Conservation (phyloP, 2,888 invertebrate species). For the Drosophila recens region DNA sequence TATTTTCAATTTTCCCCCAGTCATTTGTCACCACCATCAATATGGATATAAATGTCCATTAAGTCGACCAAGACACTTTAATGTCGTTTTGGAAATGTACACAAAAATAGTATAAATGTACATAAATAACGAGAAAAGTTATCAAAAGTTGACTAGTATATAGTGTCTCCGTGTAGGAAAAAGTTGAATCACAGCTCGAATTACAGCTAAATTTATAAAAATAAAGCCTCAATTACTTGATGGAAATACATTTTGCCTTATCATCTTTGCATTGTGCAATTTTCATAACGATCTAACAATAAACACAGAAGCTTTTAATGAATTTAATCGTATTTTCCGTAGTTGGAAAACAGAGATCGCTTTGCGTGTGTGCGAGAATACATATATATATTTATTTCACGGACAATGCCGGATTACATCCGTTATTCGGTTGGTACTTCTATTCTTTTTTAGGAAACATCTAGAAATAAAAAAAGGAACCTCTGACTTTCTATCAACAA, state of each 20-base stretch:
- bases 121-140: background rate
- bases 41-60: constrained; percentile 2
- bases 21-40: constrained; percentile 9
- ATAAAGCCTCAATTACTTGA: constrained; percentile 6
- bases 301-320: constrained; percentile 1
- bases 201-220: constrained; percentile 9
- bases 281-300: constrained; percentile 6
- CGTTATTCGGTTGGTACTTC: background rate
- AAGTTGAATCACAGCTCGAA: constrained; percentile 12
- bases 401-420: constrained; percentile 2
- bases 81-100: background rate
- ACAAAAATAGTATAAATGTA: background rate
- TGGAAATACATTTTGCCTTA: constrained; percentile 10
- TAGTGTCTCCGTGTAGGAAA: background rate
- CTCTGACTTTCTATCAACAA: background rate
- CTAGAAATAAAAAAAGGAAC: background rate
- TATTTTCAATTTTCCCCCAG: constrained; percentile 1
- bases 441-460: background rate
- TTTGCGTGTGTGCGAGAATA: background rate
- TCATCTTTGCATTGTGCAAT: constrained; percentile 15
- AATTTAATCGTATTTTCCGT: background rate
- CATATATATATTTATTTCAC: background rate
- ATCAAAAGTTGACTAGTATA: background rate
- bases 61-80: constrained; percentile 5
- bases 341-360: constrained; percentile 1